Evolutionary conservation across 1,140 invertebrate species (phyloP).

Genomic region (Ylistrum balloti): DNA sequence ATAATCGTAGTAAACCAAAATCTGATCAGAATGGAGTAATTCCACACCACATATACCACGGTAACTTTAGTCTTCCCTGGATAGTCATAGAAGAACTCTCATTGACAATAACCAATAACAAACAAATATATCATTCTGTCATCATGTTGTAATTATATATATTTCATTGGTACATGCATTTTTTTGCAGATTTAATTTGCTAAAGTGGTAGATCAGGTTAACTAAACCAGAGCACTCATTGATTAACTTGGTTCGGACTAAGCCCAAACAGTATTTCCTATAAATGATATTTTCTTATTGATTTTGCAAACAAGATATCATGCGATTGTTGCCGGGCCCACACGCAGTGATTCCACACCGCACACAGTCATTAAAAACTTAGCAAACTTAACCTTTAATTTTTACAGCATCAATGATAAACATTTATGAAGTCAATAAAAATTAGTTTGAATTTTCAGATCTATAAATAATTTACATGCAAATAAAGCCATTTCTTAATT

Average conservation of each 20-base stretch:
- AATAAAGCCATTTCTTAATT: not conserved
- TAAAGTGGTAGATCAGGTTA: not conserved
- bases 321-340: not conserved
- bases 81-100: not conserved
- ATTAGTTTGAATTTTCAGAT: not conserved
- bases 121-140: not conserved
- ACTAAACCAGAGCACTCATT: not conserved
- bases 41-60: not conserved
- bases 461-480: not conserved
- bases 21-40: not conserved
- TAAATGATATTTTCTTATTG: conserved; percentile 25
- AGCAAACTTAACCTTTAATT: not conserved
- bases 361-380: too few relatives aligned
- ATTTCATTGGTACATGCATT: not conserved
- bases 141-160: not conserved
- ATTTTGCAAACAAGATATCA: not conserved
- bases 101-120: not conserved
- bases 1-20: not conserved
- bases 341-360: not conserved
- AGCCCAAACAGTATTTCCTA: conserved; percentile 33
- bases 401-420: not conserved
- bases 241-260: not conserved
- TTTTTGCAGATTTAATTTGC: conserved; percentile 29
- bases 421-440: not conserved
- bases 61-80: not conserved